These are phyloP conservation scores for Rhineura floridana DNA, from an alignment of 2,113 vertebrate species.

Conservation along the genomic window DNA sequence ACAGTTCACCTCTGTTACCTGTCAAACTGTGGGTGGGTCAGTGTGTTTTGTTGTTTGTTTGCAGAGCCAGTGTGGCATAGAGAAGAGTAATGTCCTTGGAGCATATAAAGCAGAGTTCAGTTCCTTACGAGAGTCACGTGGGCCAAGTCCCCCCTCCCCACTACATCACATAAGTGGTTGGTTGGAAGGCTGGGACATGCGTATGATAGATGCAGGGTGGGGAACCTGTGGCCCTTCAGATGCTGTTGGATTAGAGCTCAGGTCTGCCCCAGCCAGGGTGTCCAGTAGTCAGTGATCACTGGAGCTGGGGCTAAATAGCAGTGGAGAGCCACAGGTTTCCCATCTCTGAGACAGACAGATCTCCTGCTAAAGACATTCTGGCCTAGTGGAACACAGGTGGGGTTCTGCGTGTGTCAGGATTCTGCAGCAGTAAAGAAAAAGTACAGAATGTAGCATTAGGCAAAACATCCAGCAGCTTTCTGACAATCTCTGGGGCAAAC, in stretches of 20 bases:
- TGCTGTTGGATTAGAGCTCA: too few relatives aligned
- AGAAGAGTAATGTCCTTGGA: too few relatives aligned
- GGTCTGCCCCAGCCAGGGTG: too few relatives aligned
- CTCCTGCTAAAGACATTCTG: neutral
- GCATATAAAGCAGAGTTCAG: neutral
- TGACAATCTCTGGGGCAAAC: neutral
- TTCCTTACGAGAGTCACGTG: too few relatives aligned
- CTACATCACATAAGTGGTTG: neutral
- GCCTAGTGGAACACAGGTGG: neutral
- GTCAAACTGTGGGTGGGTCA: neutral
- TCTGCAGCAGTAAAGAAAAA: neutral
- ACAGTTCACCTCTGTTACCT: neutral
- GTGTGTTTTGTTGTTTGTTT: neutral
- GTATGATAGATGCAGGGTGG: too few relatives aligned
- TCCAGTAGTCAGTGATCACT: too few relatives aligned
- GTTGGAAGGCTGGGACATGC: neutral
- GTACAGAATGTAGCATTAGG: neutral
- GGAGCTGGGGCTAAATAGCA: too few relatives aligned
- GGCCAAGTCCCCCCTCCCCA: too few relatives aligned
- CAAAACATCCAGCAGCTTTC: neutral
- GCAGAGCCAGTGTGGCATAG: neutral
- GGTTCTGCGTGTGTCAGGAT: neutral
- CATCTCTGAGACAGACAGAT: neutral
- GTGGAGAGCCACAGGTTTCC: too few relatives aligned
- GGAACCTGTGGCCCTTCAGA: too few relatives aligned